A percentile compares a stretch with the other conserved stretches of the same genome.
These are phyloP conservation scores for Zhuqinia jingwanae DNA, from an alignment of 2,888 invertebrate genomes.

Conservation along the genomic window DNA sequence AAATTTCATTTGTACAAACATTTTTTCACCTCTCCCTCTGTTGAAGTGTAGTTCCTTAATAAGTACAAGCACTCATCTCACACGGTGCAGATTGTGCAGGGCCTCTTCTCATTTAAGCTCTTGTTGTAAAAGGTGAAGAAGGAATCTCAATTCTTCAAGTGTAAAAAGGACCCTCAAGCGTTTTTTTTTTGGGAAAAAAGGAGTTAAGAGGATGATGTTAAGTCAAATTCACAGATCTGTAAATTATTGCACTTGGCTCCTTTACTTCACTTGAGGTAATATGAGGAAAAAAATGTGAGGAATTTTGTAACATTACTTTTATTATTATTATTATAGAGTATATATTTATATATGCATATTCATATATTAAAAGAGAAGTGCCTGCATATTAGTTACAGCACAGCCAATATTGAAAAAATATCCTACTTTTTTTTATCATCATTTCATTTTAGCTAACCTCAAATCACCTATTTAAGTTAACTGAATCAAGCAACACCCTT, in stretches of 20 bases:
- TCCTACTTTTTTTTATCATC: too few species aligned
- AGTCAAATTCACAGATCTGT: slow-evolving; percentile 78
- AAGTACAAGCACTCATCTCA: slow-evolving; percentile 2
- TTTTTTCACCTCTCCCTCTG: neutral
- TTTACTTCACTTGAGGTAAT: slow-evolving; percentile 6
- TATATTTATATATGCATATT: too few species aligned
- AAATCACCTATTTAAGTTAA: too few species aligned
- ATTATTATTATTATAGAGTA: too few species aligned
- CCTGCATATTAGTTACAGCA: too few species aligned
- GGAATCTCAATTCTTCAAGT: slow-evolving; percentile 41
- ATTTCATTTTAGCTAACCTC: too few species aligned
- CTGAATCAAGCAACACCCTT: too few species aligned
- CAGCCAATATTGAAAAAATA: too few species aligned
- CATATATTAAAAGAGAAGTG: too few species aligned
- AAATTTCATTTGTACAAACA: neutral
- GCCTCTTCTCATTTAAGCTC: slow-evolving; percentile 39
- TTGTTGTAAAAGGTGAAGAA: slow-evolving; percentile 43
- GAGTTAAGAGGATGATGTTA: slow-evolving; percentile 61
- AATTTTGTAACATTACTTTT: too few species aligned
- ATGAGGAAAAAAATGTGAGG: slow-evolving; percentile 31
- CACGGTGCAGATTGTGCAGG: slow-evolving; percentile 1
- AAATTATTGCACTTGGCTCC: slow-evolving; percentile 76
- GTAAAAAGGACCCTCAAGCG: slow-evolving; percentile 48
- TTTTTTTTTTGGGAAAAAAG: slow-evolving; percentile 43
- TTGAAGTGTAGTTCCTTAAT: neutral